A percentile compares a stretch with the other conserved stretches of the same genome.
Conservation (phyloP, 1,140 invertebrate species). For the Calliopsis andreniformis region DNA sequence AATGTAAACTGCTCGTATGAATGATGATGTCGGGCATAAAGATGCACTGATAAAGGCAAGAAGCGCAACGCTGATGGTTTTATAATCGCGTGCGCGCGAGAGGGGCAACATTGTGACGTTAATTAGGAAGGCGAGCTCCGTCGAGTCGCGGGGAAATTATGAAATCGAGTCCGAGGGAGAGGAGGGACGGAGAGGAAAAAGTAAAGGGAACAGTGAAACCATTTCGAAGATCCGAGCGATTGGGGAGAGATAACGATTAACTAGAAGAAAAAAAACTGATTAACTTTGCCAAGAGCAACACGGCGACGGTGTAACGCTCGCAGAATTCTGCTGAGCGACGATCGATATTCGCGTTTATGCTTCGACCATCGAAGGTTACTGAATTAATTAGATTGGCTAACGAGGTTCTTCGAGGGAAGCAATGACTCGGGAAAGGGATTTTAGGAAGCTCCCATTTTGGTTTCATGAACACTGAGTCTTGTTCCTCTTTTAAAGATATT, state of each 20-base stretch:
- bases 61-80: constrained; percentile 15
- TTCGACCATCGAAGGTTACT: too few relatives aligned
- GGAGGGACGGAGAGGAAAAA: not conserved
- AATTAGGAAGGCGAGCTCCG: constrained; percentile 5
- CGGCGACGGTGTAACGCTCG: not conserved
- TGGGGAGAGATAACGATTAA: not conserved
- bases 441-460: too few relatives aligned
- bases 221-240: not conserved
- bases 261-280: not conserved
- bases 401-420: too few relatives aligned
- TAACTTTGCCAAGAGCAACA: not conserved
- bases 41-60: constrained; percentile 22
- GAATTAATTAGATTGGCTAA: too few relatives aligned
- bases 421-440: too few relatives aligned
- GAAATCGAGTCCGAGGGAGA: constrained; percentile 2
- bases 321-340: not conserved
- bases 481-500: too few relatives aligned
- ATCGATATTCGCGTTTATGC: too few relatives aligned
- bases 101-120: not conserved
- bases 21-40: constrained; percentile 17
- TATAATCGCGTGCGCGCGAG: constrained; percentile 5
- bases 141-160: not conserved
- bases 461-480: too few relatives aligned
- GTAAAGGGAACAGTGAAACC: constrained; percentile 6
- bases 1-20: constrained; percentile 24